A percentile compares a stretch with the other conserved stretches of the same genome.
These are phyloP conservation scores for Drosophila gaucha DNA, from an alignment of 2,888 invertebrate genomes.

Conservation along the genomic window DNA sequence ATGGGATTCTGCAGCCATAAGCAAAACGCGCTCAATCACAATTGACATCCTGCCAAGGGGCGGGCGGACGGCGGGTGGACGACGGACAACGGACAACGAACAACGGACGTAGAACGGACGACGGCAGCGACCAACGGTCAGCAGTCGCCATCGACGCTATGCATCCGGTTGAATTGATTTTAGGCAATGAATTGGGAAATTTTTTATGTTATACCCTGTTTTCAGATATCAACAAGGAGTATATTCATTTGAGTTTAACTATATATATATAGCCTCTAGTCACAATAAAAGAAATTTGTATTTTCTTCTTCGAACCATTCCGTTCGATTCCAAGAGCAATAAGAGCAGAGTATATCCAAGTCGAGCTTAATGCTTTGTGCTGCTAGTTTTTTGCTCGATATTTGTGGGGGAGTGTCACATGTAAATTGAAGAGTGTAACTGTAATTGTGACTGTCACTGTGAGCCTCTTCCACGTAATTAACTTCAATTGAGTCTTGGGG, in stretches of 20 bases:
- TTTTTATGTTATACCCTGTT: slow-evolving; percentile 13
- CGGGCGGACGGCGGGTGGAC: slow-evolving; percentile 7
- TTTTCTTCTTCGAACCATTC: neutral
- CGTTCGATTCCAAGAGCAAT: neutral
- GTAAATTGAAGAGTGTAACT: slow-evolving; percentile 49
- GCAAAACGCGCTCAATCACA: slow-evolving; percentile 66
- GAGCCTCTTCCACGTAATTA: slow-evolving; percentile 73
- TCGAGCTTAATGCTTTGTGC: neutral
- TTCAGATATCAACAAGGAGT: neutral
- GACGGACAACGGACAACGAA: slow-evolving; percentile 13
- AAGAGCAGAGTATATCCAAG: slow-evolving; percentile 1
- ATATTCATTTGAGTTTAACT: neutral
- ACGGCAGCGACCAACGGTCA: slow-evolving; percentile 48
- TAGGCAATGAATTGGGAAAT: slow-evolving; percentile 29
- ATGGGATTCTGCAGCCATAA: slow-evolving; percentile 73
- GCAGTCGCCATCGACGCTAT: slow-evolving; percentile 55
- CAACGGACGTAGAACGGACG: slow-evolving; percentile 1
- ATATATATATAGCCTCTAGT: too few relatives aligned
- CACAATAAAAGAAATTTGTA: too few relatives aligned
- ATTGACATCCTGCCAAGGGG: slow-evolving; percentile 68
- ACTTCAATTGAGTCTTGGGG: slow-evolving; percentile 68
- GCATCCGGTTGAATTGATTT: slow-evolving; percentile 79
- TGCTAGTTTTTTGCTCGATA: slow-evolving; percentile 5
- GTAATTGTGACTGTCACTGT: slow-evolving; percentile 29
- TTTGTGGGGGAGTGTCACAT: slow-evolving; percentile 33